phyloP scores from a whole-genome alignment of 2,797 vertebrate genomes.

The Hyperoplus lanceolatus region DNA sequence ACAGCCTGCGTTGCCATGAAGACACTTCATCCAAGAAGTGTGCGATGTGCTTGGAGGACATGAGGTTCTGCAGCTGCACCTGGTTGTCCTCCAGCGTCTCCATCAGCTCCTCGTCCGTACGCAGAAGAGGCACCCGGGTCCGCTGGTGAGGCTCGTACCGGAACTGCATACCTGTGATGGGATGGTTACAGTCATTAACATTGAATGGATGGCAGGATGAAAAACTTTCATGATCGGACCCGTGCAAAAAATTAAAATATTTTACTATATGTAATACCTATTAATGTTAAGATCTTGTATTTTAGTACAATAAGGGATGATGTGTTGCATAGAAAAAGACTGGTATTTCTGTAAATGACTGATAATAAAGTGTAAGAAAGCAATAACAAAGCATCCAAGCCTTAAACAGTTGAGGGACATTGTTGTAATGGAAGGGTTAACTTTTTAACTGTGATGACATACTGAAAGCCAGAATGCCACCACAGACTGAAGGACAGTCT shows the following conservation, averaged over 20 bases:
- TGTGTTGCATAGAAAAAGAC: no score
- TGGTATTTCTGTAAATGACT: no score
- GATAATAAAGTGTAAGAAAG: no score
- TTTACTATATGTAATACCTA: no score
- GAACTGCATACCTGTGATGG: slow-evolving; percentile 87
- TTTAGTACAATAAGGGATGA: no score
- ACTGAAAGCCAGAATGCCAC: not conserved
- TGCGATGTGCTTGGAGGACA: slow-evolving; percentile 90
- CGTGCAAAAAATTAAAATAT: no score
- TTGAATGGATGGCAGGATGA: not conserved
- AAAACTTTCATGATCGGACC: no score
- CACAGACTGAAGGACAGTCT: not conserved
- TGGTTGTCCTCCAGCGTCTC: slow-evolving; percentile 97
- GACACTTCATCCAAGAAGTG: slow-evolving; percentile 95
- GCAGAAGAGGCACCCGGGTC: slow-evolving; percentile 87
- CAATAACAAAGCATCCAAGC: no score
- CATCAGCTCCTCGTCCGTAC: slow-evolving; percentile 90
- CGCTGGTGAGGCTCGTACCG: slow-evolving; percentile 90
- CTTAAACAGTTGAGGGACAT: no score
- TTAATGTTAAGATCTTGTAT: no score
- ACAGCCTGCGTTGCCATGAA: slow-evolving; percentile 92
- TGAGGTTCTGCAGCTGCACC: slow-evolving; percentile 93
- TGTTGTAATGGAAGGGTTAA: no score
- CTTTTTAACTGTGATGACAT: no score
- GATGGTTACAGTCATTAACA: not conserved